These are phyloP conservation scores for Spatulosminthurus flaviceps DNA, from an alignment of 2,888 invertebrate genomes.

Conservation along the genomic window DNA sequence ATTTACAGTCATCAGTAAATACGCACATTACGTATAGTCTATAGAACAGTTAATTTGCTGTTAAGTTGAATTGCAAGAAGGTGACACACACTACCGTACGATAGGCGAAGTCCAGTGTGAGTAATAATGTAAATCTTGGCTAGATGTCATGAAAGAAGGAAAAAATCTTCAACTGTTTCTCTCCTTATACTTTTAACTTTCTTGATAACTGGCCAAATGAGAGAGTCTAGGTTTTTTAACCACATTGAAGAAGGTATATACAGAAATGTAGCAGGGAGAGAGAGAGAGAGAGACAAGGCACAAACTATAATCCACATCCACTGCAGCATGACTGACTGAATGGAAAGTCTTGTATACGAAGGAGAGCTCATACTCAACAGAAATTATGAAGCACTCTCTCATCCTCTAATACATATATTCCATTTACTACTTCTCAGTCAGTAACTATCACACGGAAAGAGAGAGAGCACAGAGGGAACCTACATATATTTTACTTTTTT, in stretches of 20 bases:
- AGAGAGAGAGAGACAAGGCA: slow-evolving; percentile 1
- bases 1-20: too few species aligned
- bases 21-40: too few species aligned
- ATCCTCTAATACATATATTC: not conserved
- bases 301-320: not conserved
- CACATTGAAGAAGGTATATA: not conserved
- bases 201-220: slow-evolving; percentile 38
- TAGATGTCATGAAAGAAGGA: slow-evolving; percentile 20
- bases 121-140: not conserved
- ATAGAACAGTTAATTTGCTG: too few species aligned
- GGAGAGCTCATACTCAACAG: too few species aligned
- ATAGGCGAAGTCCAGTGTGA: not conserved
- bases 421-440: not conserved
- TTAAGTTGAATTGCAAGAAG: not conserved
- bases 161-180: not conserved
- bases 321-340: too few species aligned
- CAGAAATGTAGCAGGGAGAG: not conserved
- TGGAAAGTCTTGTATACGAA: too few species aligned
- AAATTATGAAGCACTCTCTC: not conserved
- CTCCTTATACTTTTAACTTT: not conserved
- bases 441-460: not conserved
- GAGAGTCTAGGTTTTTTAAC: slow-evolving; percentile 19
- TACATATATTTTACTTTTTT: not conserved
- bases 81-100: slow-evolving; percentile 21
- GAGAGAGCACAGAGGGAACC: slow-evolving; percentile 15